Evolutionary conservation across 2,888 invertebrate genomes (phyloP).

Genomic region (Chrysotoxum bicinctum): DNA sequence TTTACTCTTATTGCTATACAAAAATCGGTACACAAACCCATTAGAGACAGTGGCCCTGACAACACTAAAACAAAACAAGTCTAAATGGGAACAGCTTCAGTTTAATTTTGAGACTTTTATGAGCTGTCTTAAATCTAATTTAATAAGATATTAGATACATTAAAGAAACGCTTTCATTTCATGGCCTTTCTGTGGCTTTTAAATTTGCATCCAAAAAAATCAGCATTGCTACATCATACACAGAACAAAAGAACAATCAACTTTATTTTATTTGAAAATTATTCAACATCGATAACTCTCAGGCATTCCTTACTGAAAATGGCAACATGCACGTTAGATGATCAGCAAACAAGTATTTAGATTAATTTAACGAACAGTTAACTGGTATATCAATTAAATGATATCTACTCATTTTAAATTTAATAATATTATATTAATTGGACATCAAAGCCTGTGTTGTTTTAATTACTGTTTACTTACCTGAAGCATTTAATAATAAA

Average conservation of each 20-base stretch:
- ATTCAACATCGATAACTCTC: conserved; percentile 27
- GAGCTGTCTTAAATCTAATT: background rate
- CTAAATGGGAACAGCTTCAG: too few species aligned
- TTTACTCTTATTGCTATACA: too few species aligned
- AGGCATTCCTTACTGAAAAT: conserved; percentile 41
- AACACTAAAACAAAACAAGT: background rate
- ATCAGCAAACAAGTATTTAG: background rate
- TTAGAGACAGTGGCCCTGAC: background rate
- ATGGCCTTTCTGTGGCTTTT: background rate
- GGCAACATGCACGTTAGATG: conserved; percentile 17
- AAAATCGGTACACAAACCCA: background rate
- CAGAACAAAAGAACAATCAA: conserved; percentile 10
- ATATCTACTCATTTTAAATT: background rate
- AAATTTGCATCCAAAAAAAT: background rate
- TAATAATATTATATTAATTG: background rate
- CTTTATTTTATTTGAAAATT: conserved; percentile 52
- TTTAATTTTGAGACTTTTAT: too few species aligned
- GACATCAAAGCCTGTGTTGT: background rate
- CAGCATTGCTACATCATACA: background rate
- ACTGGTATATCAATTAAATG: background rate
- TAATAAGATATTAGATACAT: background rate
- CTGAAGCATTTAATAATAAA: too few species aligned
- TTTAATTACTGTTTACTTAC: too few species aligned
- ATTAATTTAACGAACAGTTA: background rate
- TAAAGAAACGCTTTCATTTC: background rate